A percentile compares a stretch with the other conserved stretches of the same genome.
Conservation (phyloP, 2,113 vertebrate species). For the Petroica traversi region DNA sequence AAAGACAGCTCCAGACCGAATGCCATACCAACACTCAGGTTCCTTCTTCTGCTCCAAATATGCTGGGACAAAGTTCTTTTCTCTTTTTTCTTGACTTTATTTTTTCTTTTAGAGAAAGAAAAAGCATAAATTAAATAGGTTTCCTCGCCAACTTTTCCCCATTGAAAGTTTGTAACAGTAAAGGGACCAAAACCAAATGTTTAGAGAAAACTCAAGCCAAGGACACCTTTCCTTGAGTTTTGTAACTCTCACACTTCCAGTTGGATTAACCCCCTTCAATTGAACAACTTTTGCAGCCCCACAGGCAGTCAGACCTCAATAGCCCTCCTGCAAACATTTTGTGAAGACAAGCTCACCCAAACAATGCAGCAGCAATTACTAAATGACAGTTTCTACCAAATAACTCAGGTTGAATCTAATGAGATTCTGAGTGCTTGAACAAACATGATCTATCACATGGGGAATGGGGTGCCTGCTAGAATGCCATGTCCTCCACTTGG, state of each 20-base stretch:
- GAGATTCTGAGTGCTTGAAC: conserved; percentile 54
- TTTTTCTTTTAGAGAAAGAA: background rate
- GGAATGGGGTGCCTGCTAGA: conserved; percentile 11
- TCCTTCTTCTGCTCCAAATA: background rate
- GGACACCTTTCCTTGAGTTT: background rate
- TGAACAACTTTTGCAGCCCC: background rate
- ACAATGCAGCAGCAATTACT: background rate
- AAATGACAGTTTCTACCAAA: background rate
- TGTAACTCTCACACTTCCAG: background rate
- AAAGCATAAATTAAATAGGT: background rate
- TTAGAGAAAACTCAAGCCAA: background rate
- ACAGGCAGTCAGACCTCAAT: background rate
- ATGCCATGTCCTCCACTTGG: conserved; percentile 25
- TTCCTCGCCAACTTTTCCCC: background rate
- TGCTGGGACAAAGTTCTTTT: background rate
- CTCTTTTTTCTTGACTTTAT: background rate
- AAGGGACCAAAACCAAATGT: background rate
- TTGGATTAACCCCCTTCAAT: background rate
- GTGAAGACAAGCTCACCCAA: background rate
- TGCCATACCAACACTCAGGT: background rate
- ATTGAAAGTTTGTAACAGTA: background rate
- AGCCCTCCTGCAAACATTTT: background rate
- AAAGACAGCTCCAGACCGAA: background rate
- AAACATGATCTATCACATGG: conserved; percentile 12
- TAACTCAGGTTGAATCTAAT: conserved; percentile 42